Conservation (phyloP, 2,113 vertebrate species). For the Edolisoma coerulescens region DNA sequence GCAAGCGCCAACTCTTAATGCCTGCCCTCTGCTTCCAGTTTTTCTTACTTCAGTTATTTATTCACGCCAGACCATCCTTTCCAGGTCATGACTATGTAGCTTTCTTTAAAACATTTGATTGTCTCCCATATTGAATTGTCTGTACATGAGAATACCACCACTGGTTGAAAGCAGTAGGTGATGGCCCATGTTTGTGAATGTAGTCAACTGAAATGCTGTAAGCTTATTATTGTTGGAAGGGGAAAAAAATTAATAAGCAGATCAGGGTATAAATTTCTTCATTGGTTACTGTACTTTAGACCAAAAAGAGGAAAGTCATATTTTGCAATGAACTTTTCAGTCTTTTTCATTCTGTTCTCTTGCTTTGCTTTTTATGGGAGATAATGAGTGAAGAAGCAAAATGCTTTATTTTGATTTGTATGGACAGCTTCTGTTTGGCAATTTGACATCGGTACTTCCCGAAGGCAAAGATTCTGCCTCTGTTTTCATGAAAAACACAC, state of each 20-base stretch:
- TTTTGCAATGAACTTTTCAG: background rate
- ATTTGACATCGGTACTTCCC: background rate
- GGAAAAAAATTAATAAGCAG: background rate
- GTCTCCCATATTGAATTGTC: background rate
- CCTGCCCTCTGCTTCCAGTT: background rate
- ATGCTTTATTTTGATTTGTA: background rate
- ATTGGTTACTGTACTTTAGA: background rate
- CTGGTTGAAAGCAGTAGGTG: background rate
- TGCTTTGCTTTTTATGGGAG: background rate
- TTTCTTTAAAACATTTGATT: background rate
- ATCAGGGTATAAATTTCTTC: background rate
- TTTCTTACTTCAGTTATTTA: background rate
- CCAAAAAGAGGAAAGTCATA: background rate
- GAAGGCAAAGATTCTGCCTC: background rate
- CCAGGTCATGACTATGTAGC: background rate
- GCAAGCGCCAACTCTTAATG: background rate
- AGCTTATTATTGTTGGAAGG: background rate
- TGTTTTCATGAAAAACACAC: background rate
- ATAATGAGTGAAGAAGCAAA: background rate
- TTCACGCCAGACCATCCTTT: background rate
- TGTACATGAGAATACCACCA: background rate
- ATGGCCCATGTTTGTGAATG: background rate
- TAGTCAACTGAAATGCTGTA: background rate
- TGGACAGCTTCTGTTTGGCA: background rate
- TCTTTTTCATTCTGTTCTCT: background rate